These are phyloP conservation scores for Miichthys miiuy DNA, from an alignment of 2,797 vertebrate species.

Conservation along the genomic window DNA sequence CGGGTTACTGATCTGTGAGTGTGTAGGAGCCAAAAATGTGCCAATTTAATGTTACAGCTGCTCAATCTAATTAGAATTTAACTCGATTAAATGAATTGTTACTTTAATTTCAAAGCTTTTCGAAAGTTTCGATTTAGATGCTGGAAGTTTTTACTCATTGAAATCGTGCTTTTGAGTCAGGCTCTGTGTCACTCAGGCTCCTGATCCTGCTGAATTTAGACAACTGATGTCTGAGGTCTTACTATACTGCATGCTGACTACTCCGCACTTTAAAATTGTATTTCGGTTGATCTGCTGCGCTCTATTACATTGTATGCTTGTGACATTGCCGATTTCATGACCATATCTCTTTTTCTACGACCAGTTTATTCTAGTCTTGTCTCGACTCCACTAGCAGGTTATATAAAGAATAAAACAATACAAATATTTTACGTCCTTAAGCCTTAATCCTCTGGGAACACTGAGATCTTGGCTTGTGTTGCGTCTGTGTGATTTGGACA, in stretches of 20 bases:
- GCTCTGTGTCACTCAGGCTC: slow-evolving; percentile 1
- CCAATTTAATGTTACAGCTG: background rate
- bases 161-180: background rate
- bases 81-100: too few relatives aligned
- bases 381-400: background rate
- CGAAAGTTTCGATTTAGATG: too few relatives aligned
- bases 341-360: background rate
- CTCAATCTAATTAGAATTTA: background rate
- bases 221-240: slow-evolving; percentile 5
- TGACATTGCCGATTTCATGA: slow-evolving; percentile 13
- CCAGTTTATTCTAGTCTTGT: slow-evolving; percentile 18
- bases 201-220: slow-evolving; percentile 9
- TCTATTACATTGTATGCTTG: background rate
- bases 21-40: background rate
- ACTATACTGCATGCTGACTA: background rate
- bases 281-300: slow-evolving; percentile 14
- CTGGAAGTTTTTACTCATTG: background rate
- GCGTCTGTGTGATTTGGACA: slow-evolving; percentile 18
- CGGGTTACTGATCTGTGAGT: background rate
- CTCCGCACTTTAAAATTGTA: slow-evolving; percentile 10
- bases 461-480: background rate
- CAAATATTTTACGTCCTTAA: slow-evolving; percentile 16
- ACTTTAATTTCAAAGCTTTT: too few relatives aligned
- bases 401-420: slow-evolving; percentile 7
- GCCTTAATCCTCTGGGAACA: slow-evolving; percentile 15